phyloP scores from a whole-genome alignment of 1,140 invertebrate species.

The Fopius arisanus region DNA sequence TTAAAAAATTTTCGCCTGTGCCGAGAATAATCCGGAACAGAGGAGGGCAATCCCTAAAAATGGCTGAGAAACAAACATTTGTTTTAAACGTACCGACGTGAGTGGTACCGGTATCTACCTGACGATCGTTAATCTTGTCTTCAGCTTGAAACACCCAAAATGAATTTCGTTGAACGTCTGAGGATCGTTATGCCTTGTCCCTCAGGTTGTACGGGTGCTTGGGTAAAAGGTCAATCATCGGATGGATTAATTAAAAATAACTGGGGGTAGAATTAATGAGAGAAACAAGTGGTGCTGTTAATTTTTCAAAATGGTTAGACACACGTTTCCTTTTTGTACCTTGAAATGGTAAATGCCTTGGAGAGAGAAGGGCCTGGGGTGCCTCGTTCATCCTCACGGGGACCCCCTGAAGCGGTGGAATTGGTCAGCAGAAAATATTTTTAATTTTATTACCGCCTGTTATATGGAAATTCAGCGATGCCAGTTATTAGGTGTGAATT shows the following conservation, averaged over 20 bases:
- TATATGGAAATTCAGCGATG: conserved; percentile 53
- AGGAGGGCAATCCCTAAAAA: not conserved
- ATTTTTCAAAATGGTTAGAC: not conserved
- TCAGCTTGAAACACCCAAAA: conserved; percentile 18
- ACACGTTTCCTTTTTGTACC: not conserved
- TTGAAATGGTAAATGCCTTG: not conserved
- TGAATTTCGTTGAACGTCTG: conserved; percentile 21
- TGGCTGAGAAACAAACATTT: conserved; percentile 50
- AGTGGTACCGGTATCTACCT: conserved; percentile 44
- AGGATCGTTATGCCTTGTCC: conserved; percentile 40
- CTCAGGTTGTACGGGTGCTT: not conserved
- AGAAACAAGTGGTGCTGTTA: not conserved
- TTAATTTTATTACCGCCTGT: conserved; percentile 53
- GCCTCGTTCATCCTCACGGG: not conserved
- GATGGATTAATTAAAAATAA: not conserved
- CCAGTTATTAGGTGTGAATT: conserved; percentile 56
- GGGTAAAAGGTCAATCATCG: not conserved
- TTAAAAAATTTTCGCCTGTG: not conserved
- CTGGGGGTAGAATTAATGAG: not conserved
- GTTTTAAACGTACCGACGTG: conserved; percentile 49
- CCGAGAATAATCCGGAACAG: not conserved
- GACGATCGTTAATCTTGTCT: conserved; percentile 53
- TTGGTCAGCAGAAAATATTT: conserved; percentile 46
- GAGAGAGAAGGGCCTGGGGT: not conserved
- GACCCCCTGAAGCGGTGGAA: conserved; percentile 42